Evolutionary conservation across 1,140 invertebrate genomes (phyloP).

Genomic region (Aphidius ervi): DNA sequence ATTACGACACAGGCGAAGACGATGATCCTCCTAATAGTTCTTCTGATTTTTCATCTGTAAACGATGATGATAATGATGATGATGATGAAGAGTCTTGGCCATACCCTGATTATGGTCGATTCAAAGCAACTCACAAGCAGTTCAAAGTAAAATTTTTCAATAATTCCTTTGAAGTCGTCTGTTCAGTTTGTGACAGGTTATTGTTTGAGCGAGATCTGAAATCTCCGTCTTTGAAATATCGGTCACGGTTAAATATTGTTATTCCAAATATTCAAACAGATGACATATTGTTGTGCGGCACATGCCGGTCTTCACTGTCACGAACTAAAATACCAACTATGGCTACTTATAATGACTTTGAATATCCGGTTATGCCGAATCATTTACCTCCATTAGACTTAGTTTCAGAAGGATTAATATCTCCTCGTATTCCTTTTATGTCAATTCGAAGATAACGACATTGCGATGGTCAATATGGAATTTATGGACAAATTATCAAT

Average conservation of each 20-base stretch:
- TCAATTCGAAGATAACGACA: constrained; percentile 41
- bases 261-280: constrained; percentile 15
- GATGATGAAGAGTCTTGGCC: too few species aligned
- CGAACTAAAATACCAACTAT: constrained; percentile 25
- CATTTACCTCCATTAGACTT: constrained; percentile 33
- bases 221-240: constrained; percentile 6
- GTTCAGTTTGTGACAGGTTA: too few species aligned
- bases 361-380: constrained; percentile 23
- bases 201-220: constrained; percentile 22
- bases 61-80: too few species aligned
- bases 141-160: constrained; percentile 21
- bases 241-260: neutral
- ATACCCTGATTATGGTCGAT: too few species aligned
- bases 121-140: constrained; percentile 2
- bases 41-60: too few species aligned
- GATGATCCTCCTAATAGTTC: too few species aligned
- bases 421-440: constrained; percentile 30
- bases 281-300: constrained; percentile 22
- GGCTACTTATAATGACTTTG: constrained; percentile 26
- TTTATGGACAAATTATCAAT: constrained; percentile 42
- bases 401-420: constrained; percentile 32
- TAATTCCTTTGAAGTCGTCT: constrained; percentile 21
- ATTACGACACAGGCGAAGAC: too few species aligned
- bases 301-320: constrained; percentile 23
- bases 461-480: constrained; percentile 34